Conservation (phyloP, 2,888 invertebrate genomes). For the Alentia gelatinosa region DNA sequence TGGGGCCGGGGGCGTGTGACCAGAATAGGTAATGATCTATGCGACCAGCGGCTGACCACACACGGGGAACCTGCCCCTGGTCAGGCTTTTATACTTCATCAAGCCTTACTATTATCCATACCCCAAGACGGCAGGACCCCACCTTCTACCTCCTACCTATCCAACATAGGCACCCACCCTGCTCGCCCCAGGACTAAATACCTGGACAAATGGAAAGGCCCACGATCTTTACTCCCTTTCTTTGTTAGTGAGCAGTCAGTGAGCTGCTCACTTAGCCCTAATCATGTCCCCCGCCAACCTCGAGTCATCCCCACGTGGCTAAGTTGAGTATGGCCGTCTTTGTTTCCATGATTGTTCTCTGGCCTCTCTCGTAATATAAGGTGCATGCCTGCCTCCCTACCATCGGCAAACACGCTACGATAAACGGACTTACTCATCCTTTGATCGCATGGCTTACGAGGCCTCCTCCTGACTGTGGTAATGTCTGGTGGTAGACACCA, state of each 20-base stretch:
- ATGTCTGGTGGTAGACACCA: no score
- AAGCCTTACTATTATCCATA: not conserved
- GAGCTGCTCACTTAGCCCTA: not conserved
- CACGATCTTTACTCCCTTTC: not conserved
- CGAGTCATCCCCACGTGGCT: not conserved
- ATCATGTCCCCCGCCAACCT: not conserved
- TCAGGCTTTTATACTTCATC: not conserved
- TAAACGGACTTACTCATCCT: no score
- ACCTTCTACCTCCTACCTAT: no score
- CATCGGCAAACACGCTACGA: no score
- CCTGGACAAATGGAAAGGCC: not conserved
- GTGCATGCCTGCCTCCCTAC: no score
- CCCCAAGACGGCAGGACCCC: not conserved
- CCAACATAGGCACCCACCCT: no score
- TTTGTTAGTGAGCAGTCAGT: not conserved
- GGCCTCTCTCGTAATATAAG: not conserved
- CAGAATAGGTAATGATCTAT: not conserved
- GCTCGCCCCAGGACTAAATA: no score
- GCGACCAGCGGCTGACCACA: not conserved
- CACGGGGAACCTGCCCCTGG: not conserved
- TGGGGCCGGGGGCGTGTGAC: not conserved
- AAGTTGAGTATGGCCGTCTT: not conserved
- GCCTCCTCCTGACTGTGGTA: no score
- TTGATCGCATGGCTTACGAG: no score
- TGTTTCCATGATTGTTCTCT: not conserved